Evolutionary conservation across 2,888 invertebrate species (phyloP), one percentile per base, ranked within the genome.

Genomic region (Xiphydria camelus): DNA sequence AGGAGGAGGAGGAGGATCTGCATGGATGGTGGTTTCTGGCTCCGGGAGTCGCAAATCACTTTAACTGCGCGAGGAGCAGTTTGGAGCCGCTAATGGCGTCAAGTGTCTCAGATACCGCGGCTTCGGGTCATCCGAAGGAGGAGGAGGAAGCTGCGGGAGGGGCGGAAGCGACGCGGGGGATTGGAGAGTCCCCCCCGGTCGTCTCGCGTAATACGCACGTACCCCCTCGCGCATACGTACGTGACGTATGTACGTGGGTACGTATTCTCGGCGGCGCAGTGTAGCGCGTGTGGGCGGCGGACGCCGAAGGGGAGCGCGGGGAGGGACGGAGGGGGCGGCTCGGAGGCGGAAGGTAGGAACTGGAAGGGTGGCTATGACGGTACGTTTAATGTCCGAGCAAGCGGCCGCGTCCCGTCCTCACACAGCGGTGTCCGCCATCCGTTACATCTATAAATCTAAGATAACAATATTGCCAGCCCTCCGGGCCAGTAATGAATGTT

Each of bases 401-500:
- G 49, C 47, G 52, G 49, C 41, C 41, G 50, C 50, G 44, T 46
- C 39, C 42, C 44, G 33, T 37, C 44, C 57, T 59, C 63, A 57
- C 63, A 55, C 64, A 66, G 64, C 62, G 60, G 64, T 66, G 66
- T 69, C 66, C 68, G 66, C 72, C 72, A 72, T 71, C 70, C 72
- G 72, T 72, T 70, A 72, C 72, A 70, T 72, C 71, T 70, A 73
- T 73, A 73, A 73, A 73, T 73, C 71, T 73, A 73, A 73, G 73
- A 72, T 71, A 70, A 70, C 73, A 72, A 72, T 72, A 72, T 71
- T 70, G 70, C 71, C 67, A 61, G 53, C 63, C 56, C 62, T 57
- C 54, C 62, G 61, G 60, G 54, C 57, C 53, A 59, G 70, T 73
- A 73, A 73, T 72, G 73, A 73, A 73, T 73, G 73, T 73, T 71